Evolutionary conservation across 2,113 vertebrate species (phyloP), one percentile per base, ranked within the genome.

Genomic region (Dipodomys merriami): DNA sequence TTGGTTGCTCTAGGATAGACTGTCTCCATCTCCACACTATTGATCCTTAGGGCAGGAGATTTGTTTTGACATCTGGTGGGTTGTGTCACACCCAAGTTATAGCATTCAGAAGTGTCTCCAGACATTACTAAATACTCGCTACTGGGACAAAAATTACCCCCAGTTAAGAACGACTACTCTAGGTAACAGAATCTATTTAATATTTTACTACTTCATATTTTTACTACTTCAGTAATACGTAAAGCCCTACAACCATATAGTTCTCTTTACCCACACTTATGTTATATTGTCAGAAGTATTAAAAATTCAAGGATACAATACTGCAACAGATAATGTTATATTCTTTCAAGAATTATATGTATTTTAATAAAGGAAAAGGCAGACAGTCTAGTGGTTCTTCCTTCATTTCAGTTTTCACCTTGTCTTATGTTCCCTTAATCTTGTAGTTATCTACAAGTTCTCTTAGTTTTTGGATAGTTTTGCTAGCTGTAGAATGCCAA

Each of bases 341-440:
- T 49, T 49, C 35, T 79, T 89, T 72, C 44, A 80, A 84, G 10
- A 68, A 73, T 79, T 79, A 33, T 23, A 30, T 44, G 18, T 86
- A 72, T 88, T 84, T 79, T 46, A 79, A 91, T 27, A 23, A 78
- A 35, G 18, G 72, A 82, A 64, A 82, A 29, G 23, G 39, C 35
- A 83, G 15, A 35, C 29, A 29, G 60, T 95, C 62, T 39, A 85
- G 20, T 39, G 65, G 25, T 64, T 83, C 9, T 73, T 88, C 27
- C 72, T 62, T 81, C 8, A 81, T 89, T 89, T 33, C 76, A 89
- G 22, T 6, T 74, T 81, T 95, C 49, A 80, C 27, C n/a, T 74
- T 27, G 18, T 69, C 64, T 81, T 49, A 53, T 92, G 85, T 65
- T 60, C 64, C 46, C 83, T 84, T 20, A 65, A 22, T 85, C 44